phyloP scores from a whole-genome alignment of 2,113 vertebrate species.

The Nothocercus julius region DNA sequence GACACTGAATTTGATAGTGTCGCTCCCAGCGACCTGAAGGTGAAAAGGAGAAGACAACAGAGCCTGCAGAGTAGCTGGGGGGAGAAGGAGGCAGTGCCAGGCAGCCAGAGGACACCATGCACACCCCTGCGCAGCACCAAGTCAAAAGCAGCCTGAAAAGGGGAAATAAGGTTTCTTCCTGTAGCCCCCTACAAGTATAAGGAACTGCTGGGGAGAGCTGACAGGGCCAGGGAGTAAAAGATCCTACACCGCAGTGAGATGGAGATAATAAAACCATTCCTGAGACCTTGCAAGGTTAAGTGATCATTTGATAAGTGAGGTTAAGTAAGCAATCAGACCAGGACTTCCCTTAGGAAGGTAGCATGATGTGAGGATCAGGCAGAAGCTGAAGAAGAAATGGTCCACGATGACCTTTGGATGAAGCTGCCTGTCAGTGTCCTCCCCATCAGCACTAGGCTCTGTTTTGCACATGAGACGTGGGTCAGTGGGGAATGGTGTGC shows the following conservation, averaged over 20 bases:
- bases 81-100: background rate
- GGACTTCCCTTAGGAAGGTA: background rate
- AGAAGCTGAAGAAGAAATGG: background rate
- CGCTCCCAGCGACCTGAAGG: background rate
- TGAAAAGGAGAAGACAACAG: background rate
- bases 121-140: background rate
- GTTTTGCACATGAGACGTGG: background rate
- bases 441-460: background rate
- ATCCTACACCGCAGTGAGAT: background rate
- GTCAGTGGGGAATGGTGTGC: background rate
- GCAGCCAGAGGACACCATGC: background rate
- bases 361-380: background rate
- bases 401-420: background rate
- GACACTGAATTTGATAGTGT: background rate
- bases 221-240: background rate
- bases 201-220: background rate
- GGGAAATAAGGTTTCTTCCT: background rate
- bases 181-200: background rate
- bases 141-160: background rate
- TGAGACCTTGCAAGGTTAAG: accelerated
- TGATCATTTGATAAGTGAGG: background rate
- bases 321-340: background rate
- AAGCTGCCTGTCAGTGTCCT: background rate
- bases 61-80: background rate
- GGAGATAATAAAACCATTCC: background rate